A percentile compares a stretch with the other conserved stretches of the same genome.
Evolutionary conservation across 2,888 invertebrate species (phyloP).

Genomic region (Apodemia zela): DNA sequence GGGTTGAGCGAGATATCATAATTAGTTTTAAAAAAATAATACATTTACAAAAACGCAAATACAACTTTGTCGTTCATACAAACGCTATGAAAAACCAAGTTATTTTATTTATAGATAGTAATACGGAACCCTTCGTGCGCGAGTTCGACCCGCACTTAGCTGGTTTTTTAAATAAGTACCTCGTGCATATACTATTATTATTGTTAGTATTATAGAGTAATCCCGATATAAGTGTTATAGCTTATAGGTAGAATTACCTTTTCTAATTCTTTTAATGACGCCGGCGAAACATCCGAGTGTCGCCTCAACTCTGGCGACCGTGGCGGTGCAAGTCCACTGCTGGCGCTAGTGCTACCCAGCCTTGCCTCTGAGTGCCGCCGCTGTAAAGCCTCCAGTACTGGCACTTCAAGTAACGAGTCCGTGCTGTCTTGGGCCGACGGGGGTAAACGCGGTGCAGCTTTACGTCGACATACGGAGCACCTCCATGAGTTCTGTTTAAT

Average conservation of each 20-base stretch:
- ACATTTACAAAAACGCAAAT: too few species aligned
- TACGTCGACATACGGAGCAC: conserved; percentile 93
- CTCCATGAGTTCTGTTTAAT: conserved; percentile 86
- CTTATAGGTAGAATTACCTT: conserved; percentile 79
- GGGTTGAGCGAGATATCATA: too few species aligned
- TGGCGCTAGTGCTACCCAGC: conserved; percentile 73
- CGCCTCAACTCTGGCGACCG: conserved; percentile 90
- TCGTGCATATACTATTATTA: too few species aligned
- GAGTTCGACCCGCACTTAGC: too few species aligned
- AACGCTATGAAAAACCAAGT: too few species aligned
- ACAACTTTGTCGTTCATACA: too few species aligned
- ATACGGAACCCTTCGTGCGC: too few species aligned
- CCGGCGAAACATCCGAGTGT: conserved; percentile 93
- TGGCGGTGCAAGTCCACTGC: conserved; percentile 88
- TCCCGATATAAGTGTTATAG: too few species aligned
- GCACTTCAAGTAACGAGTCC: conserved; percentile 90
- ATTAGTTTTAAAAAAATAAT: too few species aligned
- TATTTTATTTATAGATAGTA: too few species aligned
- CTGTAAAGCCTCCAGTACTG: conserved; percentile 88
- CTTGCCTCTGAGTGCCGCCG: conserved; percentile 89
- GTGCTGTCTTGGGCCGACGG: conserved; percentile 90
- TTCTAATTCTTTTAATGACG: conserved; percentile 92
- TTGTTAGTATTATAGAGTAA: conserved; percentile 36
- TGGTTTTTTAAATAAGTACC: too few species aligned
- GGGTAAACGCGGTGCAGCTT: conserved; percentile 88